phyloP scores from a whole-genome alignment of 2,888 invertebrate species.

The Rhaphigaster nebulosa region DNA sequence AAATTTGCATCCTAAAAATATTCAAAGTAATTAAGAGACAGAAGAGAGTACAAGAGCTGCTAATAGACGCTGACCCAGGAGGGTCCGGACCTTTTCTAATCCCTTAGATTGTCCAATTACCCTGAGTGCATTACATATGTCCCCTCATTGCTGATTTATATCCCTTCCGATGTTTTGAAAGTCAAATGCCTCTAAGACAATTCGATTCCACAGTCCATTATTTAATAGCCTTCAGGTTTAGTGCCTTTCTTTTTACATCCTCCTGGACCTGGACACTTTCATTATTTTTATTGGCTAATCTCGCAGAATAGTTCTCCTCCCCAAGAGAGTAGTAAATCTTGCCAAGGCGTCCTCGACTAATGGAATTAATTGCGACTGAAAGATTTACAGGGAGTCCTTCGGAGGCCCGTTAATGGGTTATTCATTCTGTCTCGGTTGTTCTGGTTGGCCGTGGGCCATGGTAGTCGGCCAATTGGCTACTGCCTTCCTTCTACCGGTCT shows the following conservation, averaged over 20 bases:
- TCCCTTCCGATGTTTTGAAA: constrained; percentile 61
- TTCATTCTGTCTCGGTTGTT: constrained; percentile 45
- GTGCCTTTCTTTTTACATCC: constrained; percentile 34
- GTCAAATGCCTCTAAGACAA: constrained; percentile 60
- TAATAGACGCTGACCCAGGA: not conserved
- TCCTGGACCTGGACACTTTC: constrained; percentile 37
- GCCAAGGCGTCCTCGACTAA: constrained; percentile 1
- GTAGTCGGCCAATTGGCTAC: constrained; percentile 38
- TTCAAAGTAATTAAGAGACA: constrained; percentile 55
- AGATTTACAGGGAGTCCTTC: constrained; percentile 15
- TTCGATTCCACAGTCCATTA: constrained; percentile 60
- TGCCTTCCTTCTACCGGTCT: constrained; percentile 29
- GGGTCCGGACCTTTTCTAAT: constrained; percentile 40
- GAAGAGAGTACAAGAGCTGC: constrained; percentile 10
- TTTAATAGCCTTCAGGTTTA: constrained; percentile 56
- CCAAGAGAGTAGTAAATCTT: not conserved
- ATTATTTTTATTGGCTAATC: constrained; percentile 54
- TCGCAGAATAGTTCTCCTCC: constrained; percentile 27
- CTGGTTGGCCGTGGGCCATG: constrained; percentile 40
- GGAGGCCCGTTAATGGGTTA: constrained; percentile 6
- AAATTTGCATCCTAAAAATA: constrained; percentile 57
- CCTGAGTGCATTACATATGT: constrained; percentile 63
- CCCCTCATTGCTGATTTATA: constrained; percentile 62
- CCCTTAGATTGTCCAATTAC: constrained; percentile 61
- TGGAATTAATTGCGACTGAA: constrained; percentile 44